These are phyloP conservation scores for Oreochromis grahami DNA, from an alignment of 2,797 vertebrate genomes.

Conservation along the genomic window DNA sequence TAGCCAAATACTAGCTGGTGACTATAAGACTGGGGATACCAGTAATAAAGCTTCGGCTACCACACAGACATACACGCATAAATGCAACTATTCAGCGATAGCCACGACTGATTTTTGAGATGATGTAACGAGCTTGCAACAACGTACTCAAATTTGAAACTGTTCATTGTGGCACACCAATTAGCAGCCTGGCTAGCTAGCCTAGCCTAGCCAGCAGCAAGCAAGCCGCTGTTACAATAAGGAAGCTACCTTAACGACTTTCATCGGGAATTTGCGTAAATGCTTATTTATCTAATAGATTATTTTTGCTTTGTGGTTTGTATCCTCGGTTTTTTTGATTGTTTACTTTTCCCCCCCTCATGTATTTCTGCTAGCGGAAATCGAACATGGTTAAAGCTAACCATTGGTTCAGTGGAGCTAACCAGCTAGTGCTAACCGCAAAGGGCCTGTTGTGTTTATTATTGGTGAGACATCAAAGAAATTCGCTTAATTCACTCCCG, in stretches of 20 bases:
- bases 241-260: background rate
- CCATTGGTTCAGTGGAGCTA: background rate
- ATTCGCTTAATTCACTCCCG: background rate
- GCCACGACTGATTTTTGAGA: too few species aligned
- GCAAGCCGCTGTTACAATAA: slow-evolving; percentile 4
- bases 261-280: background rate
- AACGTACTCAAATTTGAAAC: background rate
- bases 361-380: background rate
- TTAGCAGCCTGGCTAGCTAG: background rate
- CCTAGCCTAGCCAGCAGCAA: background rate
- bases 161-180: background rate
- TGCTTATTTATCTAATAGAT: background rate
- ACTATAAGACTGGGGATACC: background rate
- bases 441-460: slow-evolving; percentile 65
- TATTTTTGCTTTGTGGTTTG: accelerated
- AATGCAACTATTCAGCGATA: too few species aligned
- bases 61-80: accelerated
- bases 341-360: accelerated
- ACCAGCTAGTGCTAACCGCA: slow-evolving; percentile 40
- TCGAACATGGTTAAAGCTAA: background rate
- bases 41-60: background rate
- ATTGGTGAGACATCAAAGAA: slow-evolving; percentile 44
- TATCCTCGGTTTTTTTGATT: accelerated
- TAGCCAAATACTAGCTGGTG: slow-evolving; percentile 24
- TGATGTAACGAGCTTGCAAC: background rate